phyloP scores from a whole-genome alignment of 1,140 invertebrate genomes.

The Megalonaias nervosa region DNA sequence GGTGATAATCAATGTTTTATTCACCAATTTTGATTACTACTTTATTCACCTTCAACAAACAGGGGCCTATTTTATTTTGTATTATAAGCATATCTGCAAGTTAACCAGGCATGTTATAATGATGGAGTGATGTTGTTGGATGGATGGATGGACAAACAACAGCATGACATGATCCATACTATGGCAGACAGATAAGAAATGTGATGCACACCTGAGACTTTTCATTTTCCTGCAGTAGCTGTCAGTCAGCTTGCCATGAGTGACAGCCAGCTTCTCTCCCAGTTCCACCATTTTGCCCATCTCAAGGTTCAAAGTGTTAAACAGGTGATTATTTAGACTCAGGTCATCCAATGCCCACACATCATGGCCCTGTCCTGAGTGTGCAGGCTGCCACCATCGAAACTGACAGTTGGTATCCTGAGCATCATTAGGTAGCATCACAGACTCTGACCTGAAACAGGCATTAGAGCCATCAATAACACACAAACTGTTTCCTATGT shows the following conservation, averaged over 20 bases:
- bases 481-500: no score
- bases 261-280: conserved; percentile 48
- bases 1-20: no score
- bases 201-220: conserved; percentile 54
- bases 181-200: not conserved
- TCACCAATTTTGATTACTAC: no score
- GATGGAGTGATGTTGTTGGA: not conserved
- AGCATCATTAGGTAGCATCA: conserved; percentile 60
- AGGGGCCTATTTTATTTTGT: no score
- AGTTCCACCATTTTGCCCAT: conserved; percentile 63
- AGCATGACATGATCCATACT: not conserved
- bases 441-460: conserved; percentile 61
- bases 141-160: not conserved
- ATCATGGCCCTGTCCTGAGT: conserved; percentile 70
- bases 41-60: no score
- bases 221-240: conserved; percentile 63
- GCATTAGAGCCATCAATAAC: no score
- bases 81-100: no score
- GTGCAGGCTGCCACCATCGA: conserved; percentile 70
- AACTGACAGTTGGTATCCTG: conserved; percentile 65
- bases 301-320: conserved; percentile 68
- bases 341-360: conserved; percentile 73
- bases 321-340: conserved; percentile 62
- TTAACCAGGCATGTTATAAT: no score
- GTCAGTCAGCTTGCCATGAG: conserved; percentile 62